Evolutionary conservation across 1,140 invertebrate genomes (phyloP).

Genomic region (Panagrolaimus sp.): DNA sequence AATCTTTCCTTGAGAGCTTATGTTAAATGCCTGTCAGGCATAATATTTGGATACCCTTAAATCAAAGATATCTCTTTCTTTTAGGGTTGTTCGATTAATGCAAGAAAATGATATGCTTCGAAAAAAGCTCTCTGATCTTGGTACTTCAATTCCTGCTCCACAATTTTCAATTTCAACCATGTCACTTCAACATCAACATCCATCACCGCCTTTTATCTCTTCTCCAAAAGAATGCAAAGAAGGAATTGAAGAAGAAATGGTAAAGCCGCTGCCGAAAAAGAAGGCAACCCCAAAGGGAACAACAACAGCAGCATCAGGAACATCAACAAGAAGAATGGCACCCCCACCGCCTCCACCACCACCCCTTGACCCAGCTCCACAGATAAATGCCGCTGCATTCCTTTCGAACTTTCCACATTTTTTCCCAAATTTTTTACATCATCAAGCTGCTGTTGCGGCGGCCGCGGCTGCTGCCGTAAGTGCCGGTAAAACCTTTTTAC

Average conservation of each 20-base stretch:
- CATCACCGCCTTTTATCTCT: not conserved
- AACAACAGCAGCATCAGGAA: not conserved
- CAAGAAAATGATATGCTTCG: slow-evolving; percentile 15
- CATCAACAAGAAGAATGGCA: not conserved
- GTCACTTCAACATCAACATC: not conserved
- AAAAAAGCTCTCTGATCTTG: slow-evolving; percentile 12
- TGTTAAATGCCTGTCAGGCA: not conserved
- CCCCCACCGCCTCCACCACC: not conserved
- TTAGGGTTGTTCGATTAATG: slow-evolving; percentile 15
- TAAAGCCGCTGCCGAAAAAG: no score
- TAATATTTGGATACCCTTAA: not conserved
- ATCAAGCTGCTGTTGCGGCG: not conserved
- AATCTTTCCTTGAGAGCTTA: not conserved
- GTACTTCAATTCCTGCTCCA: not conserved
- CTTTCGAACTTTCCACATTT: not conserved
- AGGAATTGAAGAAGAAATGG: not conserved
- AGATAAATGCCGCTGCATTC: no score
- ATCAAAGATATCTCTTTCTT: not conserved
- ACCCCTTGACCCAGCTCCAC: no score
- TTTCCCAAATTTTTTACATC: slow-evolving; percentile 2
- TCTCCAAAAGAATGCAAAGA: not conserved
- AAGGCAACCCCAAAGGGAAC: no score
- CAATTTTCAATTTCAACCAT: not conserved
- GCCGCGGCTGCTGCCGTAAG: not conserved
- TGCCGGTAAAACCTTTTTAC: no score